Evolutionary conservation across 2,888 invertebrate genomes (phyloP).

Genomic region (Steinernema hermaphroditum): DNA sequence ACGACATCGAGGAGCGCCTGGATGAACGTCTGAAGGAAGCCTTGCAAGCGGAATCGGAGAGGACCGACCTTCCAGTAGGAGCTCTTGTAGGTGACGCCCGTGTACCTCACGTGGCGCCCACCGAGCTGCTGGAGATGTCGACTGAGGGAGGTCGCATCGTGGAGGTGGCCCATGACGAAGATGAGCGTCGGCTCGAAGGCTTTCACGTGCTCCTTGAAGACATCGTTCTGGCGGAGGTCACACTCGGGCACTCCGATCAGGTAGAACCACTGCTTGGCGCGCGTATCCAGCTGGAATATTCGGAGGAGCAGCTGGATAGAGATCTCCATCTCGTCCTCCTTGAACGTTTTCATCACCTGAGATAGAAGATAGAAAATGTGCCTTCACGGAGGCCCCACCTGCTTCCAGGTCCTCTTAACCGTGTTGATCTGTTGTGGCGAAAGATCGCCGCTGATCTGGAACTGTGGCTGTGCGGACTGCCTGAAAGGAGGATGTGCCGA

Average conservation of each 20-base stretch:
- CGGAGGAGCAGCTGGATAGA: constrained; percentile 46
- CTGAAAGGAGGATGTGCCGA: constrained; percentile 25
- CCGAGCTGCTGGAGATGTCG: constrained; percentile 53
- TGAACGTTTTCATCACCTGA: constrained; percentile 42
- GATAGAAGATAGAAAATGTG: background rate
- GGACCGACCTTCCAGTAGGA: constrained; percentile 51
- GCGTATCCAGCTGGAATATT: constrained; percentile 50
- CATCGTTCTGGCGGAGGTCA: constrained; percentile 43
- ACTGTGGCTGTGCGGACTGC: constrained; percentile 50
- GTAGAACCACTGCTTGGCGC: constrained; percentile 41
- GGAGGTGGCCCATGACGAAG: constrained; percentile 37
- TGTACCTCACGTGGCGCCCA: constrained; percentile 50
- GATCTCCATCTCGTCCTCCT: constrained; percentile 52
- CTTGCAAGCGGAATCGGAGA: no score
- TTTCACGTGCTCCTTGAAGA: constrained; percentile 49
- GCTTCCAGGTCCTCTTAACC: constrained; percentile 53
- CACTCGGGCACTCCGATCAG: constrained; percentile 34
- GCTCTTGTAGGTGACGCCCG: constrained; percentile 51
- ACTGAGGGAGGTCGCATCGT: constrained; percentile 43
- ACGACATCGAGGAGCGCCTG: constrained; percentile 49
- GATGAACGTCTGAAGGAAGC: constrained; percentile 43
- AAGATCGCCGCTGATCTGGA: constrained; percentile 49
- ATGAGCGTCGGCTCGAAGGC: constrained; percentile 52
- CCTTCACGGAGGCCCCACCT: constrained; percentile 28
- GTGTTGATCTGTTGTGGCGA: constrained; percentile 50